A percentile compares a stretch with the other conserved stretches of the same genome.
These are phyloP conservation scores for Epinephelus malabaricus DNA, from an alignment of 2,797 vertebrate species.

Conservation along the genomic window DNA sequence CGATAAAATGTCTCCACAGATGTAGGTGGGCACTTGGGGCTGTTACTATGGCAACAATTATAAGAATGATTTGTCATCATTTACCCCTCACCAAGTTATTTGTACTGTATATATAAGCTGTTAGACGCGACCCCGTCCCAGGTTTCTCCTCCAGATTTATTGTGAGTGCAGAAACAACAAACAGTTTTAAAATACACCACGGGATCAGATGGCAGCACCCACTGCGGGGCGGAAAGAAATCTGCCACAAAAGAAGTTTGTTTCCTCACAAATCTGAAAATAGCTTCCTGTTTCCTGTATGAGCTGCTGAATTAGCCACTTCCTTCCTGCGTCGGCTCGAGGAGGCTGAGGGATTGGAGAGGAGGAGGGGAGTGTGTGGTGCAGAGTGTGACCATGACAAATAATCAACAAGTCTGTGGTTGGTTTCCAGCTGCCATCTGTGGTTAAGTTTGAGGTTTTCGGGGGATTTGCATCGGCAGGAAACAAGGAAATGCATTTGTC, in stretches of 20 bases:
- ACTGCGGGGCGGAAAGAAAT: constrained; percentile 36
- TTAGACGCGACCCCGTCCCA: background rate
- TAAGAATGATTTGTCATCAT: background rate
- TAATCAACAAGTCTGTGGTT: constrained; percentile 24
- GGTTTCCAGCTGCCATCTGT: constrained; percentile 18
- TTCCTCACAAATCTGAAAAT: constrained; percentile 78
- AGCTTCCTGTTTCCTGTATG: constrained; percentile 84
- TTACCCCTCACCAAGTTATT: background rate
- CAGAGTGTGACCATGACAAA: constrained; percentile 16
- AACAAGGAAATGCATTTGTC: constrained; percentile 23
- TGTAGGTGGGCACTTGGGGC: background rate
- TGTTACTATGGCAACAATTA: no score
- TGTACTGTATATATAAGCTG: background rate
- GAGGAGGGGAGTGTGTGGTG: constrained; percentile 11
- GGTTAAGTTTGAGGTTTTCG: background rate
- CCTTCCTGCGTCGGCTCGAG: constrained; percentile 66
- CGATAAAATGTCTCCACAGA: background rate
- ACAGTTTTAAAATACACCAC: constrained; percentile 21
- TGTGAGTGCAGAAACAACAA: constrained; percentile 27
- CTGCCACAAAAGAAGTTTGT: constrained; percentile 52
- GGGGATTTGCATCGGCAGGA: constrained; percentile 11
- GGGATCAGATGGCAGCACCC: constrained; percentile 33
- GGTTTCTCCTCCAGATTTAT: background rate
- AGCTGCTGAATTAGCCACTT: constrained; percentile 78
- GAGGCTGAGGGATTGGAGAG: constrained; percentile 16